Conservation (phyloP, 2,888 invertebrate genomes). For the Polylopha cassiicola region DNA sequence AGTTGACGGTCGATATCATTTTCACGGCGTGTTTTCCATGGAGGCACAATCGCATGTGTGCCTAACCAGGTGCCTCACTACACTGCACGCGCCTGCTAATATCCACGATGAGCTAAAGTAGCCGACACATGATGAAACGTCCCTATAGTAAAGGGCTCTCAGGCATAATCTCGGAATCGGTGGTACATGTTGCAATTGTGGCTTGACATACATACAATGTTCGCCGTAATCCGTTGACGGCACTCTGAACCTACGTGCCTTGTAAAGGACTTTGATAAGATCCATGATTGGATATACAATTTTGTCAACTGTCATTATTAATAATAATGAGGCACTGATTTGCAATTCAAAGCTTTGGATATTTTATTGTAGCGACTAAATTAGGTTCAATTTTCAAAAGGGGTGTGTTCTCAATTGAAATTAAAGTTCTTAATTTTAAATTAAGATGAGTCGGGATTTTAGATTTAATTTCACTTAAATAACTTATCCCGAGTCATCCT, state of each 20-base stretch:
- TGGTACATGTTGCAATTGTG: conserved; percentile 51
- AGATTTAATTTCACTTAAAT: not conserved
- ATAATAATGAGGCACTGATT: conserved; percentile 1
- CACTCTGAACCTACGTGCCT: conserved; percentile 35
- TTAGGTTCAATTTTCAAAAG: conserved; percentile 22
- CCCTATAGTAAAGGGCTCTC: conserved; percentile 64
- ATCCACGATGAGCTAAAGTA: no score
- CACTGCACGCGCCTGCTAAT: no score
- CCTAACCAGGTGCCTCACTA: no score
- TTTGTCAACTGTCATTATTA: no score
- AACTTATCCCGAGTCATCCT: conserved; percentile 45
- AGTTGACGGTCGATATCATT: no score
- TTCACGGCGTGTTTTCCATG: no score
- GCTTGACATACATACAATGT: conserved; percentile 67
- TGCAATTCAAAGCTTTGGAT: conserved; percentile 25
- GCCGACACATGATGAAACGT: conserved; percentile 37
- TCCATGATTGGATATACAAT: no score
- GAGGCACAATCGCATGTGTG: no score
- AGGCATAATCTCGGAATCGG: conserved; percentile 51
- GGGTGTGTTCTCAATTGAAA: conserved; percentile 17
- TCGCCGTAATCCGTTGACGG: conserved; percentile 45
- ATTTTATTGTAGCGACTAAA: conserved; percentile 28
- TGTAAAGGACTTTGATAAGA: conserved; percentile 19
- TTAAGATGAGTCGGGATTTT: conserved; percentile 4
- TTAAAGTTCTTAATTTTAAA: conserved; percentile 8